phyloP scores from a whole-genome alignment of 2,888 invertebrate genomes.

The Clusia tigrina region DNA sequence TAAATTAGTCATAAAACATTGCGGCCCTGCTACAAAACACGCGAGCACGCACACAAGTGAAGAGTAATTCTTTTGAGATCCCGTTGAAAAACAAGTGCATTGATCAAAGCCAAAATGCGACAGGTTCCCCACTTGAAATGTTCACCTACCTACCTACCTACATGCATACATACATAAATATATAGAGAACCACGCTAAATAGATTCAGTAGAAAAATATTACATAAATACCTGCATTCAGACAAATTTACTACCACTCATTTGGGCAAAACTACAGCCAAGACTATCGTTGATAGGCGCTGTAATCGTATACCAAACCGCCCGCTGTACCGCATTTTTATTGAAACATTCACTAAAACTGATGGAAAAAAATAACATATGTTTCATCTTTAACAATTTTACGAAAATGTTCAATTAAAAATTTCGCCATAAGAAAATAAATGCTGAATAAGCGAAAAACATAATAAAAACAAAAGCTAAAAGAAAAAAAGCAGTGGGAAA shows the following conservation, averaged over 20 bases:
- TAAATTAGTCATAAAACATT: neutral
- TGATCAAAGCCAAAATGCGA: neutral
- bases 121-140: neutral
- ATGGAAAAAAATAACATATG: neutral
- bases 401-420: slow-evolving; percentile 3
- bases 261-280: too few relatives aligned
- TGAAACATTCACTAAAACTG: neutral
- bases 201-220: too few relatives aligned
- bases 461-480: neutral
- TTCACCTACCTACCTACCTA: neutral
- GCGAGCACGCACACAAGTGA: too few relatives aligned
- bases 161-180: too few relatives aligned
- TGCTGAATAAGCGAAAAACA: slow-evolving; percentile 6
- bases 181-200: too few relatives aligned
- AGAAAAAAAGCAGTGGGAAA: neutral
- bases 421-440: slow-evolving; percentile 10
- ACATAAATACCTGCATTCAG: too few relatives aligned
- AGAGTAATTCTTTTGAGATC: neutral
- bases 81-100: neutral
- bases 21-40: too few relatives aligned
- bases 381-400: slow-evolving; percentile 4
- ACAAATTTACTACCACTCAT: too few relatives aligned
- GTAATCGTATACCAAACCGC: too few relatives aligned
- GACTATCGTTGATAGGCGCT: too few relatives aligned
- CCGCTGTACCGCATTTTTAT: neutral